Evolutionary conservation across 2,113 vertebrate species (phyloP).

Genomic region (Lagopus leucura): DNA sequence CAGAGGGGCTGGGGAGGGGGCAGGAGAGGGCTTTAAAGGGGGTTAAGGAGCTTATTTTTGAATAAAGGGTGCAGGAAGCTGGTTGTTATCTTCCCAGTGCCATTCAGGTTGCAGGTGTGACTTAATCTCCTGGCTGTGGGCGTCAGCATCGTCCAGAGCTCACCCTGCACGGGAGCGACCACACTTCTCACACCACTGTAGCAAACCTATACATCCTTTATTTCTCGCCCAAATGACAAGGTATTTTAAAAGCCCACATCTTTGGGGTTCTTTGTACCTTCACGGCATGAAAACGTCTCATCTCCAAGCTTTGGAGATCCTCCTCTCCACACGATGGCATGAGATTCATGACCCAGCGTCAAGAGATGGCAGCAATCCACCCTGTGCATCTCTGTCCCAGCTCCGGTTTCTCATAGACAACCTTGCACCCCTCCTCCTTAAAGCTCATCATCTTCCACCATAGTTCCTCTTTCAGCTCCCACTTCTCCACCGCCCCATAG

Average conservation of each 20-base stretch:
- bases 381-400: neutral
- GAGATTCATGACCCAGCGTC: neutral
- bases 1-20: constrained; percentile 18
- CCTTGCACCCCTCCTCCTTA: neutral
- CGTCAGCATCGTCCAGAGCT: neutral
- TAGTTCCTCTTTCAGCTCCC: neutral
- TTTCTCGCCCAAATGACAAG: neutral
- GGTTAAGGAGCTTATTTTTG: constrained; percentile 66
- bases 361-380: neutral
- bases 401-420: neutral
- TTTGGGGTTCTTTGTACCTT: neutral
- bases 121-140: constrained; percentile 27
- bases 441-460: neutral
- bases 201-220: neutral
- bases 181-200: neutral
- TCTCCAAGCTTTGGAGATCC: neutral
- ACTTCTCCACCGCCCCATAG: neutral
- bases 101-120: constrained; percentile 58
- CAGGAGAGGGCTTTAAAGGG: neutral
- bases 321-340: neutral
- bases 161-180: neutral
- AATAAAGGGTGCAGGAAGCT: constrained; percentile 52
- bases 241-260: neutral
- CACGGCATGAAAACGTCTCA: neutral
- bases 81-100: constrained; percentile 18